A percentile compares a stretch with the other conserved stretches of the same genome.
phyloP scores from a whole-genome alignment of 2,797 vertebrate genomes.

The Coccyzus lansbergi region DNA sequence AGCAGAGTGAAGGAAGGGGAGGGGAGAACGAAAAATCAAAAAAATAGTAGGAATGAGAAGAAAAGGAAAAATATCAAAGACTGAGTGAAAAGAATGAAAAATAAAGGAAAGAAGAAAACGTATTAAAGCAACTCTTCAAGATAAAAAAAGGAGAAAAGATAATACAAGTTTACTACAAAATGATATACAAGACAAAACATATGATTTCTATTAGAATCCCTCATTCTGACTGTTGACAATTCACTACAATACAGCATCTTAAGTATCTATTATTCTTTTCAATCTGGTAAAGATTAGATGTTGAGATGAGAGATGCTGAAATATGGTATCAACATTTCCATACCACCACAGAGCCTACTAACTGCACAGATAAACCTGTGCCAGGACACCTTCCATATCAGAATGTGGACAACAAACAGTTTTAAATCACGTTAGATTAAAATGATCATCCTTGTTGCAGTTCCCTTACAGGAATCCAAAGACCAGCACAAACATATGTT shows the following conservation, averaged over 20 bases:
- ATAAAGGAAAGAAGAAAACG: not conserved
- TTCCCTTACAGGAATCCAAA: slow-evolving; percentile 36
- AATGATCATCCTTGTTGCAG: slow-evolving; percentile 32
- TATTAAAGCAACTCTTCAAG: not conserved
- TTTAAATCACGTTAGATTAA: slow-evolving; percentile 56
- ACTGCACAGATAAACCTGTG: slow-evolving; percentile 68
- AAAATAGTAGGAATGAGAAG: not conserved
- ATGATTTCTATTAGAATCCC: not conserved
- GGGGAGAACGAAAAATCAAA: not conserved
- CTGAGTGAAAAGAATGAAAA: slow-evolving; percentile 5
- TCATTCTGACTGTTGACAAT: not conserved
- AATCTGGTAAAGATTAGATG: slow-evolving; percentile 38
- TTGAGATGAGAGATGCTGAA: slow-evolving; percentile 55
- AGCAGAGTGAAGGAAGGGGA: not conserved
- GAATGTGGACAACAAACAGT: slow-evolving; percentile 31
- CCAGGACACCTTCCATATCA: slow-evolving; percentile 66
- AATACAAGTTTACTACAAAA: not conserved
- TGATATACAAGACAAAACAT: not conserved
- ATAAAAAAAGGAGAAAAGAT: slow-evolving; percentile 5
- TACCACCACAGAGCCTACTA: slow-evolving; percentile 67
- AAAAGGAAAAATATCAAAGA: not conserved
- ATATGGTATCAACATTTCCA: slow-evolving; percentile 59
- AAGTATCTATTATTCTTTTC: slow-evolving; percentile 35
- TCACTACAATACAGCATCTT: not conserved
- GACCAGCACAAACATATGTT: not conserved